Evolutionary conservation across 1,140 invertebrate species (phyloP).

Genomic region (Drosophila nasuta): DNA sequence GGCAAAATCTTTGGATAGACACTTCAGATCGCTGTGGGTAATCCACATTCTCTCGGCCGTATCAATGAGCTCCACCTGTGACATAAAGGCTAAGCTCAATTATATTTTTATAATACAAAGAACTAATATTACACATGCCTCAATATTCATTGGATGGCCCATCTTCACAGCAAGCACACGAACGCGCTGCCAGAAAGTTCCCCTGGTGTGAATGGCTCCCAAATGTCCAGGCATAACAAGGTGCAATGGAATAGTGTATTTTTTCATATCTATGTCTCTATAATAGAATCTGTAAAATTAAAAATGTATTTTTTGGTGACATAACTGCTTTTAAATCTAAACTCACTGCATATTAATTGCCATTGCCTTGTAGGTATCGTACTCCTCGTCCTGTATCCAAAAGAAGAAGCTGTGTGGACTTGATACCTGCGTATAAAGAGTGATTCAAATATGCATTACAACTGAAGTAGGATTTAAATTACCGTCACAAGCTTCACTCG

Average conservation of each 20-base stretch:
- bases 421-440: slow-evolving; percentile 37
- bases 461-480: background rate
- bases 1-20: slow-evolving; percentile 58
- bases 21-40: slow-evolving; percentile 46
- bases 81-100: background rate
- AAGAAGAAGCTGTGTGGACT: slow-evolving; percentile 71
- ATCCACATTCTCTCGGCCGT: slow-evolving; percentile 59
- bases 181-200: slow-evolving; percentile 63
- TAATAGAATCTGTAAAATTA: slow-evolving; percentile 43
- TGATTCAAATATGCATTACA: background rate
- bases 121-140: slow-evolving; percentile 7
- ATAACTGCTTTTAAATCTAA: background rate
- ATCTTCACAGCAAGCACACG: slow-evolving; percentile 44
- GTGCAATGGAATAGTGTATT: slow-evolving; percentile 51
- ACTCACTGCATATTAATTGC: slow-evolving; percentile 66
- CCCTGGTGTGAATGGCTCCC: slow-evolving; percentile 41
- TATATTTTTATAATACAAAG: background rate
- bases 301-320: background rate
- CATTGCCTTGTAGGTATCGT: slow-evolving; percentile 50
- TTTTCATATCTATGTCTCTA: background rate
- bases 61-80: slow-evolving; percentile 67
- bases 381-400: slow-evolving; percentile 58
- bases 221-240: slow-evolving; percentile 63
- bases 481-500: slow-evolving; percentile 34
- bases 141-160: slow-evolving; percentile 24